Evolutionary conservation across 1,140 invertebrate genomes (phyloP).

Genomic region (Drosophila quadrilineata): DNA sequence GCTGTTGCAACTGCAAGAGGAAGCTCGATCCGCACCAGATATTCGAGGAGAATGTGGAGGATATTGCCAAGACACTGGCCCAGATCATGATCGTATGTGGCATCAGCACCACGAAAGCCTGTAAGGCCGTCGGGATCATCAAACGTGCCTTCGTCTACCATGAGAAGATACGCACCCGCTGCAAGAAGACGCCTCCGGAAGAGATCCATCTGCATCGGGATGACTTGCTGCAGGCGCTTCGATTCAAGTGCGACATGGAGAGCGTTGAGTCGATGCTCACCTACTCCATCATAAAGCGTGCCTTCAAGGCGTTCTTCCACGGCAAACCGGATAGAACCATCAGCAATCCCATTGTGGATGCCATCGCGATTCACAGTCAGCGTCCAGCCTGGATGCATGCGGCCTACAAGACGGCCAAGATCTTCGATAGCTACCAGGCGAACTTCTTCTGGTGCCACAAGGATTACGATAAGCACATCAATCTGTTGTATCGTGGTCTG

Average conservation of each 20-base stretch:
- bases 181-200: not conserved
- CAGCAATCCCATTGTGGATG: slow-evolving; percentile 56
- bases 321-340: slow-evolving; percentile 46
- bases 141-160: slow-evolving; percentile 64
- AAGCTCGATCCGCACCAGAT: slow-evolving; percentile 59
- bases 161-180: slow-evolving; percentile 42
- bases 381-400: slow-evolving; percentile 58
- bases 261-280: slow-evolving; percentile 59
- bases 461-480: slow-evolving; percentile 58
- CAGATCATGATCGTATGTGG: slow-evolving; percentile 68
- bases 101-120: slow-evolving; percentile 48
- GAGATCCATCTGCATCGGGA: slow-evolving; percentile 49
- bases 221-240: slow-evolving; percentile 56
- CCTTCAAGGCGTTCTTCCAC: slow-evolving; percentile 67
- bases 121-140: slow-evolving; percentile 50
- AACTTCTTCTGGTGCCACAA: slow-evolving; percentile 69
- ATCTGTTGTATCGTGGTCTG: slow-evolving; percentile 36
- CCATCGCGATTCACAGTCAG: slow-evolving; percentile 45
- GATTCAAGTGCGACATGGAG: slow-evolving; percentile 58
- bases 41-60: slow-evolving; percentile 62
- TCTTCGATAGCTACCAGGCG: slow-evolving; percentile 61
- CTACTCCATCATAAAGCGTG: slow-evolving; percentile 60
- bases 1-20: slow-evolving; percentile 55
- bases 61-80: slow-evolving; percentile 49
- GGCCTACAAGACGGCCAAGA: slow-evolving; percentile 46